Conservation (phyloP, 2,113 vertebrate species). For the Spilogale gracilis region DNA sequence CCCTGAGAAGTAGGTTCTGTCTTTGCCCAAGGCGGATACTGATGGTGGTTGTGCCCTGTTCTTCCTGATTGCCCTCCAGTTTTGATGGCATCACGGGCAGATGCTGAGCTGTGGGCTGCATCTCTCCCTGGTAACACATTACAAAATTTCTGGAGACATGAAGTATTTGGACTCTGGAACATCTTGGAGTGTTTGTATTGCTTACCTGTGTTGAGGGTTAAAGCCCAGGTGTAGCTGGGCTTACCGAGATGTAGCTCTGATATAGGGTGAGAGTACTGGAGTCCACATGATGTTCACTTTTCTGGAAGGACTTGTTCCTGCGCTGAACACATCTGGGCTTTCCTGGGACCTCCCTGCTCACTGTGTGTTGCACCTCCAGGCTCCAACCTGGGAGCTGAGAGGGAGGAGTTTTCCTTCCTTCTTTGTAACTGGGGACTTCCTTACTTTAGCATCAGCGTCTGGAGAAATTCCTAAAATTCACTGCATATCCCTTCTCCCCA, state of each 20-base stretch:
- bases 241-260: not conserved
- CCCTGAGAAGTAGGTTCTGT: not conserved
- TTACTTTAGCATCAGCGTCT: not conserved
- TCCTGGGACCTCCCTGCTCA: not conserved
- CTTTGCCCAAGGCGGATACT: not conserved
- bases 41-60: not conserved
- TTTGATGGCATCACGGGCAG: not conserved
- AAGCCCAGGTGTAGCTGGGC: not conserved
- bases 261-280: not conserved
- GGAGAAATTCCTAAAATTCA: constrained; percentile 53
- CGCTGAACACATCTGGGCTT: not conserved
- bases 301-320: not conserved
- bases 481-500: not conserved
- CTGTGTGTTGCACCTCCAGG: not conserved
- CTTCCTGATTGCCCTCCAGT: not conserved
- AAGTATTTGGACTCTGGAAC: not conserved
- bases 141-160: not conserved
- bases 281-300: not conserved
- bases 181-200: not conserved
- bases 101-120: not conserved
- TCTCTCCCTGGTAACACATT: not conserved
- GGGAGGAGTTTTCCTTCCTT: not conserved
- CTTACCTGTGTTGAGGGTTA: not conserved
- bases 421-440: constrained; percentile 14
- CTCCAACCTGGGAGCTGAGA: not conserved